Evolutionary conservation across 1,140 invertebrate genomes (phyloP).

Genomic region (Mamestra configurata): DNA sequence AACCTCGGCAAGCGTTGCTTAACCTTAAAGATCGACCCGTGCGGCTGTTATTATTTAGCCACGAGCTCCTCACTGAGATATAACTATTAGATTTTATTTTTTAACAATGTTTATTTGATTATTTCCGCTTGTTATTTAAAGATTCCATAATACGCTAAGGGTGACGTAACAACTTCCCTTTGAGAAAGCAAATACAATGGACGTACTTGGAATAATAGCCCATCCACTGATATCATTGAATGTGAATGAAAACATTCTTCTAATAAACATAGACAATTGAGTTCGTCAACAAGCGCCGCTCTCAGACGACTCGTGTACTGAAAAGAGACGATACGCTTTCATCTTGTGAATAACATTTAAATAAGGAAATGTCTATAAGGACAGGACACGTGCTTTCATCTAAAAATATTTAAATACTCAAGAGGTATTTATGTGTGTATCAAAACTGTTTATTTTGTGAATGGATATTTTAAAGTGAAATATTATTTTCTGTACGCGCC

Average conservation of each 20-base stretch:
- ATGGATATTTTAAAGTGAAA: neutral
- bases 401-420: neutral
- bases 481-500: neutral
- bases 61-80: too few relatives aligned
- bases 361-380: neutral
- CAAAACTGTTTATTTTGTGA: neutral
- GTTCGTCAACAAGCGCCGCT: neutral
- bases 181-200: conserved; percentile 1
- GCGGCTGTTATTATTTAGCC: too few relatives aligned
- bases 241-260: conserved; percentile 43
- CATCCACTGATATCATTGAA: conserved; percentile 35
- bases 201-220: conserved; percentile 7
- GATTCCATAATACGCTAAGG: neutral
- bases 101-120: too few relatives aligned
- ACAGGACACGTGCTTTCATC: neutral
- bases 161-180: conserved; percentile 21
- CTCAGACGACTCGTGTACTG: neutral
- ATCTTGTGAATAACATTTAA: neutral
- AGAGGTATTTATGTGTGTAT: neutral
- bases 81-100: too few relatives aligned
- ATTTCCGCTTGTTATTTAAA: neutral
- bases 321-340: conserved; percentile 10
- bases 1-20: too few relatives aligned
- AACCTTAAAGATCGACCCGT: too few relatives aligned
- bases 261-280: conserved; percentile 24